Evolutionary conservation across 2,113 vertebrate genomes (phyloP), one percentile per base, ranked within the genome.

Genomic region (Isurus oxyrinchus): DNA sequence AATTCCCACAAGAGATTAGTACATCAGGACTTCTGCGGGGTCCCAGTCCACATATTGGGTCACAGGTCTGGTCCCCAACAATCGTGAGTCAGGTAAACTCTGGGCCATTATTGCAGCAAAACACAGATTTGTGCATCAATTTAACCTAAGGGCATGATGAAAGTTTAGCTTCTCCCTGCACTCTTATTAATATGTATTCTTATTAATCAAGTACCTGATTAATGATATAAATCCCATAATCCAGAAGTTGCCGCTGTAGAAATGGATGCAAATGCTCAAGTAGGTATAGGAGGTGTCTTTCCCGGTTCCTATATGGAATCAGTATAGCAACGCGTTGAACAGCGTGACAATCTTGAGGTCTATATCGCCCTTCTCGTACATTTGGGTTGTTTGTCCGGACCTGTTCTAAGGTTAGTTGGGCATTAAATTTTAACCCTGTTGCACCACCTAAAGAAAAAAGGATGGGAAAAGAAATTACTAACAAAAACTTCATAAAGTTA

Each of bases 231-330:
- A 99, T 98, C 97, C 98, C 98, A 0, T 99, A 99, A 87, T 99
- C 98, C 67, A 99, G 97, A 97, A 99, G 99, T 97, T 99, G 99
- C 96, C 99, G 98, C 97, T 99, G 99, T 91, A 99, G 97, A 96
- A 99, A 99, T 0, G 99, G 99, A 96, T 99, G 99, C 40, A 99
- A 98, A 97, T 99, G 98, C 27, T 99, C 97, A 76, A 99, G 97
- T 76, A 99, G 98, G 97, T 99, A 99, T 84, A 98, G 97, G 81
- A 99, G 98, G 86, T 99, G 99, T 61, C 97, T 98, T 97, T 99
- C 99, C 25, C 99, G 97, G 96, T 98, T 98, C 93, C 99, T 98
- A 96, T 99, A 98, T 0, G 99, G 99, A 96, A 99, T 98, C 61
- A 99, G 98, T 97, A 99, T 98, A 55, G 99, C 99, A 0, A 99